Evolutionary conservation across 2,888 invertebrate species (phyloP).

Genomic region (Spatulosminthurus flaviceps): DNA sequence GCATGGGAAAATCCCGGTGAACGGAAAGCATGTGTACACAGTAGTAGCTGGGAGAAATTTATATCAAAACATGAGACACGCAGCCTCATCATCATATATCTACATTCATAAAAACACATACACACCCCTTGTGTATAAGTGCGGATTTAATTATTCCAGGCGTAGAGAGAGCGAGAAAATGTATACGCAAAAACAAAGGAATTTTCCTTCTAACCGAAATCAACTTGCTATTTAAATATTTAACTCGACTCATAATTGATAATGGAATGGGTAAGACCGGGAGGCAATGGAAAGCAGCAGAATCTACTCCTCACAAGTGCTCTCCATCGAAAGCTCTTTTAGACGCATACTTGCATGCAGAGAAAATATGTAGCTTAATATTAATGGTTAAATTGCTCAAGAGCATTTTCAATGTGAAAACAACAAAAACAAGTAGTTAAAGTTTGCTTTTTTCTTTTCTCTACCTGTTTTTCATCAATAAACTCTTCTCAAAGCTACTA

Average conservation of each 20-base stretch:
- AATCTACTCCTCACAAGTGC: not conserved
- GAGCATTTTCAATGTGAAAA: constrained; percentile 1
- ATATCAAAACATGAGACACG: not conserved
- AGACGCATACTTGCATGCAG: not conserved
- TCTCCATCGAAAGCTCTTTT: not conserved
- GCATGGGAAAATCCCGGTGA: not conserved
- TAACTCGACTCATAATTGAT: not conserved
- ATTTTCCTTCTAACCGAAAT: not conserved
- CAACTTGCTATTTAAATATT: constrained; percentile 14
- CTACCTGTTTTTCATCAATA: constrained; percentile 18
- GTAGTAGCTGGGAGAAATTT: not conserved
- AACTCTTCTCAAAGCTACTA: not conserved
- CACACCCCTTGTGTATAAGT: not conserved
- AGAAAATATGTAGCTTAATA: not conserved
- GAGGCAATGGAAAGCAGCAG: not conserved
- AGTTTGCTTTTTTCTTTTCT: constrained; percentile 18
- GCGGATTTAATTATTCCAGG: constrained; percentile 18
- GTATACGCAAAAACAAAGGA: constrained; percentile 1
- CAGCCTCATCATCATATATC: not conserved
- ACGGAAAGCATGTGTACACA: not conserved
- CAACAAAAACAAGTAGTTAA: constrained; percentile 10
- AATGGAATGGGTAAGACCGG: constrained; percentile 14
- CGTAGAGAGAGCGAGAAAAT: too few relatives aligned
- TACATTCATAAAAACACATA: not conserved
- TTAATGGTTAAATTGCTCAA: not conserved